phyloP scores from a whole-genome alignment of 2,113 vertebrate genomes.

The Gorsachius goisagi region DNA sequence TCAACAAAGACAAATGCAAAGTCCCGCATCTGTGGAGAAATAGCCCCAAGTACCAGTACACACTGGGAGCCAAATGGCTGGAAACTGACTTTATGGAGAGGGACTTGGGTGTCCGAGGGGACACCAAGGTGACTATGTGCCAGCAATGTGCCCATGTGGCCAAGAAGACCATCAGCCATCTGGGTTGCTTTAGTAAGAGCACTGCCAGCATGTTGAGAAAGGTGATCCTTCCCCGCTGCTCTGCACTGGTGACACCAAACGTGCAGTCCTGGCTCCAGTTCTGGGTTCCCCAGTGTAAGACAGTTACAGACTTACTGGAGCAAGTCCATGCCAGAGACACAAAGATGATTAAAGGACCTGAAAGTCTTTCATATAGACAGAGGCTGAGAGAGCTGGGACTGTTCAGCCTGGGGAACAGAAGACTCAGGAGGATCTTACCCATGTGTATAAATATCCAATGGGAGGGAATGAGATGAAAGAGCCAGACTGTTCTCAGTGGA shows the following conservation, averaged over 20 bases:
- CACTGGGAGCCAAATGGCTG: background rate
- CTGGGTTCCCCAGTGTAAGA: background rate
- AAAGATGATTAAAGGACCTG: background rate
- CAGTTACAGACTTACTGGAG: background rate
- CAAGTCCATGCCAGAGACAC: background rate
- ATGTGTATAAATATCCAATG: background rate
- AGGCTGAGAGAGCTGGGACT: background rate
- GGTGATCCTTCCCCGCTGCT: background rate
- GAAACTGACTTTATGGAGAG: background rate
- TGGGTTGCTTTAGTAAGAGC: background rate
- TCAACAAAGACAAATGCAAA: background rate
- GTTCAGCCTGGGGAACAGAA: background rate
- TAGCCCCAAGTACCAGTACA: background rate
- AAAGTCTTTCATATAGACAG: background rate
- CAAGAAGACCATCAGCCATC: background rate
- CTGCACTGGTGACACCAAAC: background rate
- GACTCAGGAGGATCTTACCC: background rate
- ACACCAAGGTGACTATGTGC: background rate
- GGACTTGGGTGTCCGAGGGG: accelerated
- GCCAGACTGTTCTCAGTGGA: background rate
- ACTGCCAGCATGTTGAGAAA: background rate
- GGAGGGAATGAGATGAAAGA: background rate
- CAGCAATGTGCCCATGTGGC: background rate
- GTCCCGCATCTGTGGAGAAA: background rate
- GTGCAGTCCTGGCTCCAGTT: background rate